Percentiles rank a stretch among this genome's conserved stretches.
Conservation (phyloP, 2,113 vertebrate genomes). For the Dromiciops gliroides region DNA sequence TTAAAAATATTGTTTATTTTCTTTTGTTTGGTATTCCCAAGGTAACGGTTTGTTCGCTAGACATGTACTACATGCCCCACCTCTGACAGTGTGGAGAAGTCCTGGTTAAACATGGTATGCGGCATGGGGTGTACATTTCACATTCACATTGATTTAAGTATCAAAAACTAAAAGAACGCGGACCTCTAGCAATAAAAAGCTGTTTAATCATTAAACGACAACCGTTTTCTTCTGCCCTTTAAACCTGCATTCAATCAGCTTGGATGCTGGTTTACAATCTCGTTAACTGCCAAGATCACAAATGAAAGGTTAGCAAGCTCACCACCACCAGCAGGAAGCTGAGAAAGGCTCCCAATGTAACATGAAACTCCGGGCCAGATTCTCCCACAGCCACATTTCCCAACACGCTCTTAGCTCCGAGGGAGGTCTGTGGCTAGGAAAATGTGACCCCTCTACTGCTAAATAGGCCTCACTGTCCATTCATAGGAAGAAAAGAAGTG, state of each 20-base stretch:
- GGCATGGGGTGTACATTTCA: conserved; percentile 66
- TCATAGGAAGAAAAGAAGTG: conserved; percentile 64
- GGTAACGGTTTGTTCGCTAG: background rate
- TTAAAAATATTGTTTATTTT: background rate
- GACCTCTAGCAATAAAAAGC: conserved; percentile 75
- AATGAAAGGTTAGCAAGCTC: conserved; percentile 65
- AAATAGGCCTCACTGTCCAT: conserved; percentile 48
- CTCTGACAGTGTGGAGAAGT: background rate
- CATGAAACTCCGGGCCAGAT: background rate
- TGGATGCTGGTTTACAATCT: conserved; percentile 66
- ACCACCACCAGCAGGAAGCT: conserved; percentile 65
- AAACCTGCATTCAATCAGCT: conserved; percentile 59
- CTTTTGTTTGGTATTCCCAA: conserved; percentile 2
- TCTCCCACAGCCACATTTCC: conserved; percentile 24
- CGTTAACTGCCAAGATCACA: conserved; percentile 55
- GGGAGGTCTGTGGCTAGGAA: conserved; percentile 4
- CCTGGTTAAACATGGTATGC: background rate
- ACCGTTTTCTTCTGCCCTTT: conserved; percentile 70
- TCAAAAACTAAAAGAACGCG: conserved; percentile 76
- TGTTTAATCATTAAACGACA: conserved; percentile 77
- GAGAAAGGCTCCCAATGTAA: conserved; percentile 50
- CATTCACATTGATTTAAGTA: conserved; percentile 69
- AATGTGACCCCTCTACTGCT: conserved; percentile 58
- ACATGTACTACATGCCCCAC: background rate
- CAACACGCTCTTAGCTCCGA: background rate